A percentile compares a stretch with the other conserved stretches of the same genome.
These are phyloP conservation scores for Periophthalmus modestus DNA, from an alignment of 2,113 vertebrate species.

Conservation along the genomic window DNA sequence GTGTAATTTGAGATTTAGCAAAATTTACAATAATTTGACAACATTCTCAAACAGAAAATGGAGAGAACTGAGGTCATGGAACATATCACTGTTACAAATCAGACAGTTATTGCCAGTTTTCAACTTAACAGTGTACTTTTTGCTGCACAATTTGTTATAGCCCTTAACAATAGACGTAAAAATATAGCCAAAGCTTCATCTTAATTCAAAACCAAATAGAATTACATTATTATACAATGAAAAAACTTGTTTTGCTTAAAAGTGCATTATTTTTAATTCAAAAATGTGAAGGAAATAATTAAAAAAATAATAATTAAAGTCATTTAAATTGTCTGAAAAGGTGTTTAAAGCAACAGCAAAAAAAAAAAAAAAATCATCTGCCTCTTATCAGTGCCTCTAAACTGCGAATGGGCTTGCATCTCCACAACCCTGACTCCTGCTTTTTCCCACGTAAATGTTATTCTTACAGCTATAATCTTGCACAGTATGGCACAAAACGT, in stretches of 20 bases:
- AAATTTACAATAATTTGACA: not conserved
- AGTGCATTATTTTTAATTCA: no score
- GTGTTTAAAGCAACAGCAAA: no score
- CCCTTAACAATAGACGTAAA: not conserved
- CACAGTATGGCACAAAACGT: no score
- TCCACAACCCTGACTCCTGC: no score
- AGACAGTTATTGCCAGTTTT: not conserved
- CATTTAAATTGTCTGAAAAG: no score
- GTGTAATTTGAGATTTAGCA: conserved; percentile 9
- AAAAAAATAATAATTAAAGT: no score
- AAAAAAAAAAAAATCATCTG: no score
- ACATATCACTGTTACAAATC: not conserved
- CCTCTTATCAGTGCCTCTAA: no score
- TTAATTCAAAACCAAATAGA: not conserved
- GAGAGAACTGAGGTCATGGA: not conserved
- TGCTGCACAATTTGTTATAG: not conserved
- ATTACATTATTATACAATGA: not conserved
- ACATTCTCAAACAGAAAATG: not conserved
- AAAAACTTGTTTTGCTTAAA: not conserved
- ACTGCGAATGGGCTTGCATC: no score
- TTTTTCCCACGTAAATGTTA: no score
- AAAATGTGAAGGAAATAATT: no score
- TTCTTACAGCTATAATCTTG: no score
- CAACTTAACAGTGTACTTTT: not conserved
- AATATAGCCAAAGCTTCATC: not conserved